Conservation (phyloP, 2,113 vertebrate species). For the Sceloporus tristichus region DNA sequence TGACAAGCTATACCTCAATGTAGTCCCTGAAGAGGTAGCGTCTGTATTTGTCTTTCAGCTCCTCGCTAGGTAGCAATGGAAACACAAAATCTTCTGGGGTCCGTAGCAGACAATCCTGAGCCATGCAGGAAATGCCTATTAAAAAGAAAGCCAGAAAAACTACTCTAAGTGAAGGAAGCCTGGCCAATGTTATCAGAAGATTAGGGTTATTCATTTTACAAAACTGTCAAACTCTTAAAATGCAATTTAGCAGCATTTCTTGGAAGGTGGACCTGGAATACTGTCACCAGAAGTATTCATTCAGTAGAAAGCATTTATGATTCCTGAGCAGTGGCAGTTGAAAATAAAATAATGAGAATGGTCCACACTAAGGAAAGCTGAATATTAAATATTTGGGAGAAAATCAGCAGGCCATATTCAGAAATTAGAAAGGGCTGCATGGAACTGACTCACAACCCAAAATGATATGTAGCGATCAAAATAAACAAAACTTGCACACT, state of each 20-base stretch:
- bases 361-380: background rate
- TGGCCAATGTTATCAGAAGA: background rate
- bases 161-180: background rate
- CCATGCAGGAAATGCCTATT: constrained; percentile 97
- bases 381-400: background rate
- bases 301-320: background rate
- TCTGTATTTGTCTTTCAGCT: constrained; percentile 98
- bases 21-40: constrained; percentile 99
- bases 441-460: background rate
- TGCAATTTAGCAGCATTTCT: constrained; percentile 41
- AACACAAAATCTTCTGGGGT: constrained; percentile 98
- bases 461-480: background rate
- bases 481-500: background rate
- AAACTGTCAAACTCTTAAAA: background rate
- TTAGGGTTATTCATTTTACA: background rate
- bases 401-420: background rate
- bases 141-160: constrained; percentile 53
- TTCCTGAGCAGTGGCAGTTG: background rate
- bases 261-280: constrained; percentile 53
- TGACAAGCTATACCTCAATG: constrained; percentile 85
- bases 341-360: background rate
- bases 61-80: constrained; percentile 93
- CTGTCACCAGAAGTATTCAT: constrained; percentile 10
- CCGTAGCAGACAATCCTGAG: constrained; percentile 95
- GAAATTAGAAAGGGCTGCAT: background rate